Evolutionary conservation across 2,888 invertebrate species (phyloP).

Genomic region (Phortica magna): DNA sequence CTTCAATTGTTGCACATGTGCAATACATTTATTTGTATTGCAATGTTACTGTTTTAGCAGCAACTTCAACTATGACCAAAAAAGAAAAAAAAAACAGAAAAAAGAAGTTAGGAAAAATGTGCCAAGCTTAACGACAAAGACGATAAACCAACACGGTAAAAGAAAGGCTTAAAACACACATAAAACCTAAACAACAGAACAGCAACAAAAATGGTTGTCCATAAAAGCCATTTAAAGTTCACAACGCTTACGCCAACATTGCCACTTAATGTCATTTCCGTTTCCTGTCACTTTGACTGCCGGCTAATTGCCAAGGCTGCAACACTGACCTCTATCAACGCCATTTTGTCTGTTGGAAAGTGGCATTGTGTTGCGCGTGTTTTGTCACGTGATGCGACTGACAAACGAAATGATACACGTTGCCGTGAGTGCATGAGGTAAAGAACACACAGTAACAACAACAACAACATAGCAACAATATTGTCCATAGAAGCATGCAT

Average conservation of each 20-base stretch:
- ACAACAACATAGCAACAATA: background rate
- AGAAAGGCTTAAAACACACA: background rate
- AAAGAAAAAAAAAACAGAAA: too few relatives aligned
- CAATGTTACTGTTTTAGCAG: too few relatives aligned
- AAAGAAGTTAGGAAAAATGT: too few relatives aligned
- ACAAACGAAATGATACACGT: conserved; percentile 21
- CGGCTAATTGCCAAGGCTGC: conserved; percentile 17
- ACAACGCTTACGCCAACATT: background rate
- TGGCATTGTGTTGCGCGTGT: background rate
- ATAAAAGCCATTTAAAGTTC: conserved; percentile 9
- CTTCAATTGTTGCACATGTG: conserved; percentile 19
- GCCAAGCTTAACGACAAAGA: background rate
- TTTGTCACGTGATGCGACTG: background rate
- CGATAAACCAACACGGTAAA: background rate
- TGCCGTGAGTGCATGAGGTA: background rate
- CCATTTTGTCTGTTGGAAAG: background rate
- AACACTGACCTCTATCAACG: background rate
- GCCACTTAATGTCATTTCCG: conserved; percentile 28
- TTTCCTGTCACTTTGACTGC: conserved; percentile 27
- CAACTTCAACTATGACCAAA: too few relatives aligned
- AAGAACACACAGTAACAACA: background rate
- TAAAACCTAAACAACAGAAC: background rate
- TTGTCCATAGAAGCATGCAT: background rate
- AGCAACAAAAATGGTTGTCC: background rate
- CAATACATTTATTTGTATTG: too few relatives aligned